phyloP scores from a whole-genome alignment of 2,113 vertebrate genomes.

The Dryoscopus gambensis region DNA sequence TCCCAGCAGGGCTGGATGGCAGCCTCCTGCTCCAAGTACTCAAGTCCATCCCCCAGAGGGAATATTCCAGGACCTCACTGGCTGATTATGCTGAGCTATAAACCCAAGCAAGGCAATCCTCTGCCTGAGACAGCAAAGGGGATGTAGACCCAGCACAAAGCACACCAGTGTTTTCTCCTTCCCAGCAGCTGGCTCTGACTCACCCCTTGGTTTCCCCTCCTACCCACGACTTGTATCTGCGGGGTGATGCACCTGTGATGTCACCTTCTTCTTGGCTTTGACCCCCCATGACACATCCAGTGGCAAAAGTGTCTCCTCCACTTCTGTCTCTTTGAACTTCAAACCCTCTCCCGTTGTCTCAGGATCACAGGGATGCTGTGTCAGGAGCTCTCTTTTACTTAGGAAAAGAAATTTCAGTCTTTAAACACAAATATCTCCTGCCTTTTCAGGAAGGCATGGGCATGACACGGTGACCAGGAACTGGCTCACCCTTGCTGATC shows the following conservation, averaged over 20 bases:
- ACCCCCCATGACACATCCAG: background rate
- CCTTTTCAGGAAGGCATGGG: background rate
- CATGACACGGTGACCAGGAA: background rate
- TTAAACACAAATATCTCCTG: background rate
- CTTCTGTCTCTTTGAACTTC: background rate
- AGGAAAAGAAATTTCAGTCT: background rate
- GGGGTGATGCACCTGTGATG: background rate
- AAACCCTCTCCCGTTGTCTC: fast-evolving
- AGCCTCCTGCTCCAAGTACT: background rate
- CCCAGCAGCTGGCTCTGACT: background rate
- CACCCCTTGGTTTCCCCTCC: background rate
- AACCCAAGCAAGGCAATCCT: background rate
- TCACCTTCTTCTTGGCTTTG: background rate
- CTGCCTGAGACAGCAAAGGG: background rate
- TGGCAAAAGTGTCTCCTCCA: background rate
- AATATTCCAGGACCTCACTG: background rate
- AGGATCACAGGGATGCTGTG: background rate
- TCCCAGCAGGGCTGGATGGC: background rate
- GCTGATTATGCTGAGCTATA: background rate
- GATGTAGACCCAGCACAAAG: background rate
- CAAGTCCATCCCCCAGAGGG: background rate
- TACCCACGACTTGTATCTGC: background rate
- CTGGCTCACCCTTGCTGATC: background rate
- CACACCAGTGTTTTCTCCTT: background rate
- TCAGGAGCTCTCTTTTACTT: background rate